Base-by-base conservation (phyloP, 2,113 vertebrate species). In the Nothoprocta perdicaria region DNA sequence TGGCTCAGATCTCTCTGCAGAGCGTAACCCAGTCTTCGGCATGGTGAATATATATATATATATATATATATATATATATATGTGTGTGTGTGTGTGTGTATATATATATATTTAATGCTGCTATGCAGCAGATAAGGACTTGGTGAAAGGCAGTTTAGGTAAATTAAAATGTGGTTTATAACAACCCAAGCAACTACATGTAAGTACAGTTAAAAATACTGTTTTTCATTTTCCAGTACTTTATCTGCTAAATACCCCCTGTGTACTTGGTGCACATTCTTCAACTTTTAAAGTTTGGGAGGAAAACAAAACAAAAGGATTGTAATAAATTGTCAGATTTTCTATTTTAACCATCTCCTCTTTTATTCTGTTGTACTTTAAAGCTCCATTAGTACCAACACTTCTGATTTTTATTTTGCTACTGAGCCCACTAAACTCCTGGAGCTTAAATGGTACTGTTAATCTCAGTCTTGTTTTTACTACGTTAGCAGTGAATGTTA, bases 381-480 rank as follows among this genome's bases (percentile, higher is more conserved):
- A 62, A 58, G 45, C 52, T 86, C n/a, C 55, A 48, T 66, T 57
- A 57, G 27, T 55, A 63, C 75, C 81, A 91, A 40, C 14, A 27
- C 45, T 62, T 50, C 31, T 63, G 38, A 81, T 81, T 84, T 65
- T 0, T 23, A 16, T 81, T 94, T 92, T 95, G 50, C 41, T 81
- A 3, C 41, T 75, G 78, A 79, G 52, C 65, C 78, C 15, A 29
- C 71, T 33, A 46, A 38, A 79, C 27, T 91, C 31, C 14, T 82
- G 43, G 31, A 82, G 22, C 43, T 95, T 89, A 57, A 76, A 72
- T 1, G 8, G 19, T 73, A 10, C 14, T 22, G 35, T 76, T 84
- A 72, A 83, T 86, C 74, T 89, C 84, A 40, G 40, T 89, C 75
- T 72, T 72, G 19, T 75, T 92, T 89, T 89, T 92, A 46, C 24